These are phyloP conservation scores for Xanthostigma xanthostigma DNA, from an alignment of 2,888 invertebrate genomes.

Conservation along the genomic window DNA sequence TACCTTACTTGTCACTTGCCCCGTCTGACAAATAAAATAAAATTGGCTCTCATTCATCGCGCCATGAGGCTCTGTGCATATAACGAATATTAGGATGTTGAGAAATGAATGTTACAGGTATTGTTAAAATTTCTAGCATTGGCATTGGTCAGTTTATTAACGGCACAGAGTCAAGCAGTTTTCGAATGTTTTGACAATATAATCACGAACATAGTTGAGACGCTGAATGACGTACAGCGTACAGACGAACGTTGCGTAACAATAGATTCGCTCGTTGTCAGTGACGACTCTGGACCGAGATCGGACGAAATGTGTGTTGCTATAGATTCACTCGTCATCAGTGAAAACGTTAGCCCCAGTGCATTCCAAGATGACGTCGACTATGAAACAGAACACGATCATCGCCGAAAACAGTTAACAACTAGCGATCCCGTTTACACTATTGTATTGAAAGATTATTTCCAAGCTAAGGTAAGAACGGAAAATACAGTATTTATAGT, in stretches of 20 bases:
- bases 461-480: conserved; percentile 48
- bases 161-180: conserved; percentile 51
- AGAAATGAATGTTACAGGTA: neutral
- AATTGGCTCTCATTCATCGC: too few species aligned
- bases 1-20: too few species aligned
- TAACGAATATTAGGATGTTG: neutral
- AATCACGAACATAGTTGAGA: conserved; percentile 57
- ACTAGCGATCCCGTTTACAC: conserved; percentile 67
- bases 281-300: conserved; percentile 17
- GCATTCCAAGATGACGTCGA: conserved; percentile 34
- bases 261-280: conserved; percentile 24
- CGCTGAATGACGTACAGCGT: conserved; percentile 65
- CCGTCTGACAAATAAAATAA: too few species aligned
- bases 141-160: conserved; percentile 53
- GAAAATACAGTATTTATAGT: neutral
- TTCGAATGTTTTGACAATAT: conserved; percentile 58
- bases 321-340: conserved; percentile 24
- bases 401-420: conserved; percentile 50
- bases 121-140: conserved; percentile 19
- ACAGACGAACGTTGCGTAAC: conserved; percentile 44
- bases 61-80: too few species aligned
- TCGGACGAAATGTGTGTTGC: conserved; percentile 1
- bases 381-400: conserved; percentile 59
- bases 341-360: conserved; percentile 26
- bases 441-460: conserved; percentile 54